Base-by-base conservation (phyloP, 2,113 vertebrate species). In the Hystrix cristata region DNA sequence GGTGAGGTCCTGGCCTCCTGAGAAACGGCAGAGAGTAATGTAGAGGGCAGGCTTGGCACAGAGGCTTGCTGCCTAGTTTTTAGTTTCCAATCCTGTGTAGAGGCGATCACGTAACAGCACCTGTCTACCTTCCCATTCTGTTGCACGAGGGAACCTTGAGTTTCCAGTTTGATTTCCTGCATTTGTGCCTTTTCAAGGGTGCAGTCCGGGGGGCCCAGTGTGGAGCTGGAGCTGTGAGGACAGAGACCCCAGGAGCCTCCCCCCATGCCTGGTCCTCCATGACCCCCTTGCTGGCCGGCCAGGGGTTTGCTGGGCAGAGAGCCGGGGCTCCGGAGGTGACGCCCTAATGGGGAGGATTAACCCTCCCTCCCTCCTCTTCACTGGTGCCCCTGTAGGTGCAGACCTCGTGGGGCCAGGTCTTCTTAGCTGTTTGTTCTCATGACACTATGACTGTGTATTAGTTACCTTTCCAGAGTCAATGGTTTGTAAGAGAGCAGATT, bases 81-180 rank as follows among this genome's bases (percentile, higher is more conserved):
- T 38, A 7, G 5, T 11, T 16, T 16, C 3, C 62, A 13, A 0
- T 51, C 31, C 10, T 0, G 0, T 0, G 1, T 5, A 11, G 9
- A n/a, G 27, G 18, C n/a, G 29, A 1, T 1, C 25, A 43, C 7
- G 7, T 23, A 0, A 5, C 4, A 25, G 23, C 14, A 0, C 59
- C 23, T 0, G 7, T 38, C 81, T 18, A 0, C 34, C 0, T 11
- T 1, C 34, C 12, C n/a, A 0, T 7, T 14, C 31, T 4, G 2
- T 1, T 3, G 18, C 4, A 0, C 4, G 4, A 0, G 3, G 18
- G 29, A 29, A 18, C 1, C 0, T 19, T 14, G 10, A 12, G 15
- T 14, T 38, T 7, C 8, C 0, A 4, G 14, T 1, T 18, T 5
- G 7, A 1, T 0, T 3, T 7, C 0, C 0, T 6, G 10, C 34